Evolutionary conservation across 2,888 invertebrate genomes (phyloP).

Genomic region (Zele albiditarsus): DNA sequence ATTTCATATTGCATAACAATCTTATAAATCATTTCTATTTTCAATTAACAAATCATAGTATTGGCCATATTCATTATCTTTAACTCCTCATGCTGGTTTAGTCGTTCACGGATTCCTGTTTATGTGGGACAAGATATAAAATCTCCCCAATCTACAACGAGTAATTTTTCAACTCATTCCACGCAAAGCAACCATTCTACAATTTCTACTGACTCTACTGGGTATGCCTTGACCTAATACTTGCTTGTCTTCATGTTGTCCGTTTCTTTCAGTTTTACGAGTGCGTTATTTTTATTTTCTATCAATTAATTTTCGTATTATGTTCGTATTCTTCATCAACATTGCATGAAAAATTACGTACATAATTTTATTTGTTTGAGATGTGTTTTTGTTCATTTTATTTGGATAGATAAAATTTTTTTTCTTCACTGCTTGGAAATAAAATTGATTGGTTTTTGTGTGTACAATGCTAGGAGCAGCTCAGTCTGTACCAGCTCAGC

Average conservation of each 20-base stretch:
- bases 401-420: background rate
- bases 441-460: constrained; percentile 49
- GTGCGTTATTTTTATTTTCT: constrained; percentile 33
- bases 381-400: background rate
- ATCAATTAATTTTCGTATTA: background rate
- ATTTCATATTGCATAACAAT: background rate
- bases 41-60: background rate
- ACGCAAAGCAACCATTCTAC: constrained; percentile 72
- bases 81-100: constrained; percentile 74
- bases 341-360: constrained; percentile 11
- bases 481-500: constrained; percentile 70
- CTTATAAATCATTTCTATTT: background rate
- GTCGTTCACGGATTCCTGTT: constrained; percentile 83
- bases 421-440: constrained; percentile 24
- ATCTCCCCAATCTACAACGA: constrained; percentile 75
- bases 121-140: constrained; percentile 79
- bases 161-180: constrained; percentile 71
- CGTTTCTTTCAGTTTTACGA: constrained; percentile 32
- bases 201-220: constrained; percentile 71
- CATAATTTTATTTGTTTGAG: background rate
- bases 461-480: constrained; percentile 66
- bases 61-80: background rate
- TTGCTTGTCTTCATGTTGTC: constrained; percentile 46
- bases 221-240: constrained; percentile 63
- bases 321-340: background rate